Evolutionary conservation across 2,888 invertebrate species (phyloP), one percentile per base, ranked within the genome.

Genomic region (Trichacis sp.): DNA sequence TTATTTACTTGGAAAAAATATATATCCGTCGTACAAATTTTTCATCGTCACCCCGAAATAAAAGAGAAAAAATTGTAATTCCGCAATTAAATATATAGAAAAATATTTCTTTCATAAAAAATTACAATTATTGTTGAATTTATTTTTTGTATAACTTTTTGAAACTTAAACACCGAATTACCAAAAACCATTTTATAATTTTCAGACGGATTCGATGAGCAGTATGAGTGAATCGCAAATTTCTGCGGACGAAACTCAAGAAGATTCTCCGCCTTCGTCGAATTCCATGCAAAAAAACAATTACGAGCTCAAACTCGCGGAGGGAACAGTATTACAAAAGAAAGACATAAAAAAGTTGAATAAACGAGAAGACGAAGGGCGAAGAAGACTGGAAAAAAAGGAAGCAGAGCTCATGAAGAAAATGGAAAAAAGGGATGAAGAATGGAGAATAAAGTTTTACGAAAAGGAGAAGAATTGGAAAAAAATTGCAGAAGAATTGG

Each of bases 401-500:
- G 90, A 91, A 69, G 82, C 87, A 15, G 91, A 92, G 64, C 88
- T 89, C 67, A 78, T 88, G 1, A 86, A 86, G 64, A 81, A 78
- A 64, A 77, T 85, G 69, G 84, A 85, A 42, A 86, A 85, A 19
- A 82, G 81, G 43, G 85, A 86, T 29, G 81, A 84, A 24, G 85
- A 85, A 46, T 82, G 83, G 76, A 77, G 75, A 53, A 80, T 81
- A 9, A 81, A 88, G 75, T 79, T 91, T 33, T 88, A 89, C 70
- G 88, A 88, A 40, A 91, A 89, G 74, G 87, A 92, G 50, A 86
- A 86, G 66, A 91, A 92, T 72, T 92, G 91, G 91, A 89, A 89
- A 72, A 88, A 89, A 76, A 86, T 88, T 67, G 80, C 89, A 62
- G 88, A 88, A 63, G 89, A 89, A 70, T 84, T 89, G 64, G 89